phyloP scores from a whole-genome alignment of 2,113 vertebrate genomes.

The Poeciliopsis occidentalis region DNA sequence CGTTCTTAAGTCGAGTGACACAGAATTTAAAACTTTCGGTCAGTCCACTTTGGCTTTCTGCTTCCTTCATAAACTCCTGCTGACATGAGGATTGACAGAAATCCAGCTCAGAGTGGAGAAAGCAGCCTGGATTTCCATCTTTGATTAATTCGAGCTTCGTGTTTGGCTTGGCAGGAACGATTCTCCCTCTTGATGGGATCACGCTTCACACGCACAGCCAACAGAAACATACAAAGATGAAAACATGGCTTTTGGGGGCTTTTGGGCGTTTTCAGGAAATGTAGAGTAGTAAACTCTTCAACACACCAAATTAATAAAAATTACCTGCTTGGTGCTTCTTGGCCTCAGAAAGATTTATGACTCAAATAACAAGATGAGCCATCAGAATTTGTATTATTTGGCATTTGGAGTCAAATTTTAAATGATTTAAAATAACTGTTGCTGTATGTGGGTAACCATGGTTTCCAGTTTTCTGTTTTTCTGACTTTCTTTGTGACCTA shows the following conservation, averaged over 20 bases:
- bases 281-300: constrained; percentile 12
- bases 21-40: too few relatives aligned
- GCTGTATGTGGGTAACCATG: not conserved
- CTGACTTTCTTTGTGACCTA: constrained; percentile 18
- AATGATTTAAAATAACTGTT: constrained; percentile 12
- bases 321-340: constrained; percentile 37
- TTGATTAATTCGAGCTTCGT: constrained; percentile 49
- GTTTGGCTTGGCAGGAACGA: constrained; percentile 65
- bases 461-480: constrained; percentile 23
- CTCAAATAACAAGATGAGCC: constrained; percentile 15
- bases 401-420: constrained; percentile 24
- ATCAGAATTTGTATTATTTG: constrained; percentile 44
- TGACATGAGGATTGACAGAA: constrained; percentile 17
- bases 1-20: too few relatives aligned
- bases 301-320: constrained; percentile 23
- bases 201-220: constrained; percentile 44
- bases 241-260: constrained; percentile 16
- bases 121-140: constrained; percentile 4
- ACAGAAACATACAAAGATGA: constrained; percentile 52
- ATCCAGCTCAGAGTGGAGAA: constrained; percentile 12
- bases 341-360: constrained; percentile 22
- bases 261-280: constrained; percentile 25
- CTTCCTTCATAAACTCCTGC: not conserved
- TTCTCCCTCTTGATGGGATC: constrained; percentile 49
- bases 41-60: not conserved